Evolutionary conservation across 2,888 invertebrate genomes (phyloP).

Genomic region (Ectemnius continuus): DNA sequence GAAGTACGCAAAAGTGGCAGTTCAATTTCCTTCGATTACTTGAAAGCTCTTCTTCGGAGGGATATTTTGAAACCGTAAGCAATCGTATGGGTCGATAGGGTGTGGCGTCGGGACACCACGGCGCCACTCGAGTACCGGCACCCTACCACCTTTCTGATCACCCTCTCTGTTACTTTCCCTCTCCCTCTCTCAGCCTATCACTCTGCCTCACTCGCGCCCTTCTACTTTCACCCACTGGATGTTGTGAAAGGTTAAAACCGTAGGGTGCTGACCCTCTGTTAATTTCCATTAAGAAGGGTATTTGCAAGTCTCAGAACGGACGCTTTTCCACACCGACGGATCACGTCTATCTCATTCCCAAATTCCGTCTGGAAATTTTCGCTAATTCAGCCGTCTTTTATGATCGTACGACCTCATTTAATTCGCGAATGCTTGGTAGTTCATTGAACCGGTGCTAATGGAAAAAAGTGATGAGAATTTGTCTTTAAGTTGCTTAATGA

Average conservation of each 20-base stretch:
- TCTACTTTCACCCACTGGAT: not conserved
- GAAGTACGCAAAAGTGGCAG: constrained; percentile 27
- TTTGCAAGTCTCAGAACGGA: constrained; percentile 27
- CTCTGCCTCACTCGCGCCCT: not conserved
- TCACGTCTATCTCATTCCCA: not conserved
- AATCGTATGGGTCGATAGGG: constrained; percentile 40
- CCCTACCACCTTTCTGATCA: constrained; percentile 8
- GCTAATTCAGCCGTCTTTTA: no score
- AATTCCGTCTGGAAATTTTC: no score
- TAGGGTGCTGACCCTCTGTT: constrained; percentile 28
- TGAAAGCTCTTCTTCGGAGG: constrained; percentile 34
- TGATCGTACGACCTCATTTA: no score
- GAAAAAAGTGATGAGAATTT: no score
- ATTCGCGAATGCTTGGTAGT: no score
- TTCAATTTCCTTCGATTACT: constrained; percentile 43
- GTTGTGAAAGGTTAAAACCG: constrained; percentile 36
- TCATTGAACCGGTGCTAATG: no score
- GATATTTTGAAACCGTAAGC: constrained; percentile 12
- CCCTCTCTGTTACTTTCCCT: constrained; percentile 23
- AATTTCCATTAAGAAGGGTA: constrained; percentile 34
- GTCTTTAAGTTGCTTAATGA: no score
- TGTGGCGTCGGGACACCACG: constrained; percentile 61
- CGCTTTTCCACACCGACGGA: constrained; percentile 5
- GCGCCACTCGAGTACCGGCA: constrained; percentile 46
- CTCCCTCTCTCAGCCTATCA: not conserved